phyloP scores from a whole-genome alignment of 2,888 invertebrate species.

The Drosophila vallismaia region DNA sequence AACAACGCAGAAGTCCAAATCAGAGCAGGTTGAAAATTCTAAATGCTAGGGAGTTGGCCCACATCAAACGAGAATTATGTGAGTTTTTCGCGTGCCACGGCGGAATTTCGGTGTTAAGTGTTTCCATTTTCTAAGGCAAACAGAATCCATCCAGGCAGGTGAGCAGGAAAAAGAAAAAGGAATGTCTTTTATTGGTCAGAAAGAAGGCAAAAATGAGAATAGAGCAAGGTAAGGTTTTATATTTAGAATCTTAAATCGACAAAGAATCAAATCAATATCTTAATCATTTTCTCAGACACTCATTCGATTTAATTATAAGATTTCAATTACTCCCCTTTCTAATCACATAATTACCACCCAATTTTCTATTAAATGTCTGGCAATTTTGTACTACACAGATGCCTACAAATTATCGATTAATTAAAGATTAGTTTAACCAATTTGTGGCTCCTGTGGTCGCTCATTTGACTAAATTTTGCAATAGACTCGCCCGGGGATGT shows the following conservation, averaged over 20 bases:
- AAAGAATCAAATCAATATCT: not conserved
- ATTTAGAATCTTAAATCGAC: not conserved
- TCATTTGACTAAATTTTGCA: conserved; percentile 2
- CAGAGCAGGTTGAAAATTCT: not conserved
- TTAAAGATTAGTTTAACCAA: conserved; percentile 32
- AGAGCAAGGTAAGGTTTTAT: conserved; percentile 5
- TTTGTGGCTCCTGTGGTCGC: conserved; percentile 25
- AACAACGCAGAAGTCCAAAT: not conserved
- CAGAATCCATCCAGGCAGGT: not conserved
- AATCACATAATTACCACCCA: conserved; percentile 4
- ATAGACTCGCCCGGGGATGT: not conserved
- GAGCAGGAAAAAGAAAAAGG: conserved; percentile 6
- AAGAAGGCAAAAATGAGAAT: conserved; percentile 21
- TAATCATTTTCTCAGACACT: not conserved
- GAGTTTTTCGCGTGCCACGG: not conserved
- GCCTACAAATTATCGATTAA: conserved; percentile 27
- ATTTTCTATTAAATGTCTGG: conserved; percentile 4
- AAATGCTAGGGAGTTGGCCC: not conserved
- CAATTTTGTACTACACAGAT: not conserved
- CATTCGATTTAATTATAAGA: not conserved
- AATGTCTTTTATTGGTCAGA: not conserved
- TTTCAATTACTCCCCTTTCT: conserved; percentile 5
- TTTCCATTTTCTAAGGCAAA: conserved; percentile 8
- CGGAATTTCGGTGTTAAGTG: not conserved
- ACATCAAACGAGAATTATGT: conserved; percentile 3